Evolutionary conservation across 64 coral and sea anemone genomes (phyloP), one percentile per base, ranked within the genome.

Genomic region (Orbicella faveolata): DNA sequence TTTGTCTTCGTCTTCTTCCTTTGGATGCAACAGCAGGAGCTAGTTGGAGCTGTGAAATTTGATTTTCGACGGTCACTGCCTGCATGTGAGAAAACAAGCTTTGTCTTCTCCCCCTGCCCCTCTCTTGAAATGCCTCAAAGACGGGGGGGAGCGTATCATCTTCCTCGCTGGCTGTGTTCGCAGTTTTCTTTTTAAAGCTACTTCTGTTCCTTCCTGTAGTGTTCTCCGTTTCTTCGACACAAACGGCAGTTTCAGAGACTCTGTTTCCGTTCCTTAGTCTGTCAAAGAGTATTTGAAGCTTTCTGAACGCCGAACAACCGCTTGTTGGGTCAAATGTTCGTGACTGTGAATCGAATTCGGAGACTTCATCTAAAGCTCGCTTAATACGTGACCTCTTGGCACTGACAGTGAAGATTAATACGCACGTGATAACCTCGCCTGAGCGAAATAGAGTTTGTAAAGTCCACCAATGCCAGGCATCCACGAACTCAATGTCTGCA

Each of bases 321-420:
- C 15, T 19, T 12, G 63, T 67, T 23, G 81, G 11, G 10, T 73
- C 65, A 51, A 73, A 85, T 30, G 36, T 67, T 73, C 53, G 82
- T 19, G 82, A 85, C 35, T 8, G 64, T 23, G 82, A 72, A 85
- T 73, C 65, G 17, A 85, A 26, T 33, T 85, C 77, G 12, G 89
- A 73, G 21, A 90, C 52, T 75, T 94, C 92, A 73, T 94, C 90
- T 16, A 85, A 75, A 52, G 89, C 92, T 75, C 67, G 64, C 39
- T 92, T 94, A 10, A 98, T 82, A 14, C 92, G 85, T 26, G 87
- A 93, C 25, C 96, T 79, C 61, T 98, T 98, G 26, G 96, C 96
- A 68, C 96, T 98, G 17, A 98, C 96, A 19, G 96, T 98, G 36
- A 98, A 98, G 0, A 98, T 92, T 1, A 98, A 66, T 1, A 98